Evolutionary conservation across 2,113 vertebrate genomes (phyloP), one percentile per base, ranked within the genome.

Genomic region (Daboia siamensis): DNA sequence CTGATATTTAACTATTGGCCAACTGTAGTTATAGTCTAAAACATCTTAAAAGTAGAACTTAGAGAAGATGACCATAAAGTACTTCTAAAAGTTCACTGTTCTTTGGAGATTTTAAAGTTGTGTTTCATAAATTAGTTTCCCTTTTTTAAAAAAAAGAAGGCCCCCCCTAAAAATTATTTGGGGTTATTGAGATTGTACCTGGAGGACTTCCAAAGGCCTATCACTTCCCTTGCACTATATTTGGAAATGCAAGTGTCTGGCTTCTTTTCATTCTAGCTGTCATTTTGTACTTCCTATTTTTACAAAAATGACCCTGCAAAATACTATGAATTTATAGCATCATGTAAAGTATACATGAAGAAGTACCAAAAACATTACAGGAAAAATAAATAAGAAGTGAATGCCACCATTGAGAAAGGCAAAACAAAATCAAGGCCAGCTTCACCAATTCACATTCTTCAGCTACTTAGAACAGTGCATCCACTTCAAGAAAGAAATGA

Each of bases 401-500:
- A 91, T 20, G 92, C 8, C 29, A 64, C 44, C 26, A 89, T 91
- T 85, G 59, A 93, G 48, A 90, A 95, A 94, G 92, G 80, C 87
- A 93, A 94, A 15, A 90, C 24, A 23, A 44, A 52, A 94, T 29
- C 20, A 93, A 12, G 24, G 46, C 0, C 0, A 61, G 88, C 59
- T 29, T 94, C 94, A 94, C 69, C 90, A 95, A 92, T 93, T 95
- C 80, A 11, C 64, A 33, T 69, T 69, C 4, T 33, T 69, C 64
- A 33, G 89, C 96, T 95, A 97, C 89, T 96, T 90, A 90, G 95
- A 97, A 94, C 92, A 93, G 69, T 97, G 97, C 88, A 98, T 94
- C 95, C 95, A 92, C 80, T 95, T 94, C 84, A 98, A 93, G 92
- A 98, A 93, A 93, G 94, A 93, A 39, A 88, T 87, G 93, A 99